A percentile compares a stretch with the other conserved stretches of the same genome.
These are phyloP conservation scores for Drosophila mimetica DNA, from an alignment of 2,888 invertebrate species.

Conservation along the genomic window DNA sequence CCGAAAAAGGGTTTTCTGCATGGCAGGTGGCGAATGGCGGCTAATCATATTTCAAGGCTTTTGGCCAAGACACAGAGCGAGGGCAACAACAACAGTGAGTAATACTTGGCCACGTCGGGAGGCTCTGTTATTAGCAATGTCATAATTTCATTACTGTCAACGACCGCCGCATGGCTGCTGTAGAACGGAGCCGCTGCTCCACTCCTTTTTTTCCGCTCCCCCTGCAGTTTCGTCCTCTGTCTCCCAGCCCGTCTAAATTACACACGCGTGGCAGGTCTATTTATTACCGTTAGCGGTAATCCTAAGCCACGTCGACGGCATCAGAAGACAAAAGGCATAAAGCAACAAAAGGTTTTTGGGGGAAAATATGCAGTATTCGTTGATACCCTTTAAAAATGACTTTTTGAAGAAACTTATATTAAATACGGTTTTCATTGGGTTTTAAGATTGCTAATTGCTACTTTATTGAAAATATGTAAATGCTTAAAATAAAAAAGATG, in stretches of 20 bases:
- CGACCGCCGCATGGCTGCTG: conserved; percentile 45
- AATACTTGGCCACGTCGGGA: conserved; percentile 48
- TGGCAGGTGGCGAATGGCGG: conserved; percentile 65
- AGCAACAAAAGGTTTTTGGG: conserved; percentile 2
- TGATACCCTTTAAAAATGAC: conserved; percentile 3
- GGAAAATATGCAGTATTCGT: background rate
- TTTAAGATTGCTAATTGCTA: too few species aligned
- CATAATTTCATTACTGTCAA: conserved; percentile 81
- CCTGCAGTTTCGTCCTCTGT: conserved; percentile 5
- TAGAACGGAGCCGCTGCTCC: background rate
- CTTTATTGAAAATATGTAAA: too few species aligned
- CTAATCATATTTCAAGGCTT: conserved; percentile 73
- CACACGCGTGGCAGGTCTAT: conserved; percentile 75
- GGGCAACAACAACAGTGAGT: background rate
- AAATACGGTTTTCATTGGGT: too few species aligned
- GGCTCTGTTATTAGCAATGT: conserved; percentile 75
- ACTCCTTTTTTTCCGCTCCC: conserved; percentile 17
- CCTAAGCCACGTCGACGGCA: conserved; percentile 65
- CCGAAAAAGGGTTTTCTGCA: conserved; percentile 59
- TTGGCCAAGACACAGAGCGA: conserved; percentile 17
- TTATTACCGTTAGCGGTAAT: conserved; percentile 78
- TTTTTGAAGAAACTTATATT: too few species aligned
- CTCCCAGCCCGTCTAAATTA: conserved; percentile 62
- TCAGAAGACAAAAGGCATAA: conserved; percentile 58
- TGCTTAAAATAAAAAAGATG: too few species aligned